Conservation (phyloP, 1,140 invertebrate species). For the Aphaenogaster floridana region DNA sequence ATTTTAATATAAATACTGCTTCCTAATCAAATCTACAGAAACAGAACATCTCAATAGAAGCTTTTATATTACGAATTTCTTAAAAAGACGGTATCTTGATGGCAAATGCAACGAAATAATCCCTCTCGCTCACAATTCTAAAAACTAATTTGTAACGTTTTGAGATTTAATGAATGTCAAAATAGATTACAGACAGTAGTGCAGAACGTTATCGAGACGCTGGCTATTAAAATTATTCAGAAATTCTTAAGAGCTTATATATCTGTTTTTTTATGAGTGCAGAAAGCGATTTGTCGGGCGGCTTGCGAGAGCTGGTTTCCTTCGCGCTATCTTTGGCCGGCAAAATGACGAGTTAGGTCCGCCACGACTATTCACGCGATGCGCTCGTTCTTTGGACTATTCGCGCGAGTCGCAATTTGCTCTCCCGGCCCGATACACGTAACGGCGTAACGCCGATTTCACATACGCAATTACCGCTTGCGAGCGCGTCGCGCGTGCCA, state of each 20-base stretch:
- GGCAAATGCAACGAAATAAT: background rate
- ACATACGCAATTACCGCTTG: constrained; percentile 23
- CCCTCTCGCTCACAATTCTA: background rate
- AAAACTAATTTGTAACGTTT: background rate
- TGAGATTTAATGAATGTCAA: background rate
- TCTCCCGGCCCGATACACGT: constrained; percentile 60
- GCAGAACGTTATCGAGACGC: background rate
- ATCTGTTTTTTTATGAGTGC: background rate
- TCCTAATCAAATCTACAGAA: background rate
- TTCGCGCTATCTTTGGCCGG: constrained; percentile 18
- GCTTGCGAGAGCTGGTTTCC: background rate
- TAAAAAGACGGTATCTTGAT: too few relatives aligned
- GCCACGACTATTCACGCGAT: constrained; percentile 31
- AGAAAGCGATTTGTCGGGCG: background rate
- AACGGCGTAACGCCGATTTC: constrained; percentile 41
- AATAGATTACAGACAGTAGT: background rate
- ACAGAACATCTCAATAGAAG: background rate
- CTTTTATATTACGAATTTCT: background rate
- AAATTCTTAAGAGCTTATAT: background rate
- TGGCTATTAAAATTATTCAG: background rate
- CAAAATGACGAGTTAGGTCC: constrained; percentile 29
- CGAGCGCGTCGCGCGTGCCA: constrained; percentile 37
- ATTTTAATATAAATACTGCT: background rate
- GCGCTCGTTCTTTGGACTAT: constrained; percentile 40
- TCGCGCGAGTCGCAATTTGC: constrained; percentile 68